Evolutionary conservation across 2,113 vertebrate species (phyloP).

Genomic region (Halichoerus grypus): DNA sequence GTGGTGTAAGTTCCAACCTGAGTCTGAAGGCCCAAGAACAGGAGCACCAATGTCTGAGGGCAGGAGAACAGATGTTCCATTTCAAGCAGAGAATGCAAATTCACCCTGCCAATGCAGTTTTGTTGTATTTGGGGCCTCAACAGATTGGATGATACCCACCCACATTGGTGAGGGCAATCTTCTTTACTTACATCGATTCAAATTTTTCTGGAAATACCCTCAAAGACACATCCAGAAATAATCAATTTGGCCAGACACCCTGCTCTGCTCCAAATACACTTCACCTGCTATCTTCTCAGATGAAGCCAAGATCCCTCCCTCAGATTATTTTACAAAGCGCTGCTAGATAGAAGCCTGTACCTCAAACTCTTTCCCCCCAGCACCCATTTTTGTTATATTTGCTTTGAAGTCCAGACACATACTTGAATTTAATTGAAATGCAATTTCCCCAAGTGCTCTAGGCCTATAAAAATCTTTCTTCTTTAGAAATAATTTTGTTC

Average conservation of each 20-base stretch:
- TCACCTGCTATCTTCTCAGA: background rate
- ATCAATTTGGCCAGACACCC: background rate
- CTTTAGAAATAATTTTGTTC: background rate
- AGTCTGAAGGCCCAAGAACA: background rate
- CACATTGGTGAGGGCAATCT: background rate
- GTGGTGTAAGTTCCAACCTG: background rate
- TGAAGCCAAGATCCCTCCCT: background rate
- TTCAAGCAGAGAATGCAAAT: background rate
- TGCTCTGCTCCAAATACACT: background rate
- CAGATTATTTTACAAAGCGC: background rate
- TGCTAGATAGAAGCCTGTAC: background rate
- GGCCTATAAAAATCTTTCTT: background rate
- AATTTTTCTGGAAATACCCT: background rate
- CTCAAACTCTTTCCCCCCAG: background rate
- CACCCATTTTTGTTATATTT: background rate
- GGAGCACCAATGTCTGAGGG: background rate
- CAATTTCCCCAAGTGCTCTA: background rate
- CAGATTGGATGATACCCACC: background rate
- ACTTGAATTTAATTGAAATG: slow-evolving; percentile 9
- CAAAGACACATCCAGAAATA: background rate
- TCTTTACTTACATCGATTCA: background rate
- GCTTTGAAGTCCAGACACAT: background rate
- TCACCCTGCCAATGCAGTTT: background rate
- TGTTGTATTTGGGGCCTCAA: background rate
- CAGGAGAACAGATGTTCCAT: background rate